Base-by-base conservation (phyloP, 2,113 vertebrate species). In the Tupaia tana region DNA sequence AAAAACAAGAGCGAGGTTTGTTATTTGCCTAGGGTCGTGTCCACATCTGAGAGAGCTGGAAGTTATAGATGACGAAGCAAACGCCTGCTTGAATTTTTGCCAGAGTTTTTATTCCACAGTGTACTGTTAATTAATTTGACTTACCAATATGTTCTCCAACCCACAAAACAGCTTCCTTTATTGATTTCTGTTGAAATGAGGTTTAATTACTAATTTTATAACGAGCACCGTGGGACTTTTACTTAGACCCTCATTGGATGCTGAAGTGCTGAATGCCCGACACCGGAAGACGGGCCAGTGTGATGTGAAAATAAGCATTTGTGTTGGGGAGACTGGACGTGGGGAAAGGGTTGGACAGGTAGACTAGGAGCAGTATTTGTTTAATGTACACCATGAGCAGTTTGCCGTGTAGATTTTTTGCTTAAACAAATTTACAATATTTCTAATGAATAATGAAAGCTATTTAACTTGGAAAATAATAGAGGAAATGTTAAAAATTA, bases 171-270 rank as follows among this genome's bases (percentile, higher is more conserved):
- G 7, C 78, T 95, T 92, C 34, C 63, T 52, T 91, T 89, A 89
- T 67, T 89, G 29, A 80, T 93, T 91, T 80, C 9, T 77, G 79
- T 89, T 92, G 84, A 63, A 69, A 69, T 80, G 85, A 82, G 1
- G 29, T 82, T 88, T 75, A 82, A 78, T 82, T 92, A 73, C 18
- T 67, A 80, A 89, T 95, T 91, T 83, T 25, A 69, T 73, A 94
- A 69, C 54, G 73, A 89, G 6, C 2, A 58, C 27, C 63, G 34
- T 27, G 29, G 9, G 15, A 43, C 8, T 67, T 79, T 84, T 64
- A 58, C 3, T 90, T 70, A 43, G 25, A 56, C 6, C 70, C 3
- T 77, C 79, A 86, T 27, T 67, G 29, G 27, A 82, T 52, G 29
- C 6, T 54, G 85, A 86, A 87, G 14, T 78, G 11, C 54, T 69